phyloP scores from a whole-genome alignment of 2,888 invertebrate genomes.

The Apotomis capreana region DNA sequence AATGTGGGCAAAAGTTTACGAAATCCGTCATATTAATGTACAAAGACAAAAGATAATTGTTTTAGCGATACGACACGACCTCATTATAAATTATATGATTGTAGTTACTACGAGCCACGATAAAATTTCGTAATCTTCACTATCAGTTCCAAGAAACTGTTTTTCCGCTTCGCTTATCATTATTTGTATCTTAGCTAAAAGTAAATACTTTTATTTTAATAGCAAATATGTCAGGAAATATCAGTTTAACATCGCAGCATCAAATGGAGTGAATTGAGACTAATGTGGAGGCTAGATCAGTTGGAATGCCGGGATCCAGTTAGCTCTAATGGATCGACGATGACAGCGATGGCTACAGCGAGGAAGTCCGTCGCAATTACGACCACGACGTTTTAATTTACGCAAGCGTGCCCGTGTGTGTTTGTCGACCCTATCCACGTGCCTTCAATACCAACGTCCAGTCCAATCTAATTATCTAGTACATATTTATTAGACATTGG shows the following conservation, averaged over 20 bases:
- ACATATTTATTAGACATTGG: not conserved
- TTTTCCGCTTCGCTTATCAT: not conserved
- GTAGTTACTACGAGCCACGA: not conserved
- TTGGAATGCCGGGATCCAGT: constrained; percentile 23
- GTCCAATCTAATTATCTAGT: not conserved
- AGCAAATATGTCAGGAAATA: not conserved
- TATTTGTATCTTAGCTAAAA: not conserved
- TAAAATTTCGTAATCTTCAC: constrained; percentile 3
- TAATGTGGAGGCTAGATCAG: constrained; percentile 33
- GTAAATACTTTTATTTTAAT: not conserved
- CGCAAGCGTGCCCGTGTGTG: constrained; percentile 17
- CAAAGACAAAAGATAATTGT: not conserved
- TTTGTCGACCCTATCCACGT: too few species aligned
- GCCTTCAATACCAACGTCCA: not conserved
- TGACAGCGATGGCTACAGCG: constrained; percentile 31
- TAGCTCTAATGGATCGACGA: constrained; percentile 35
- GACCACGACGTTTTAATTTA: constrained; percentile 27
- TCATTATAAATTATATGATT: not conserved
- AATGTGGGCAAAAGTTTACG: too few species aligned
- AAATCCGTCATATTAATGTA: too few species aligned
- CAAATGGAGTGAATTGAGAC: constrained; percentile 25
- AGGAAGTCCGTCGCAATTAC: constrained; percentile 29
- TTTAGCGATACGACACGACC: not conserved
- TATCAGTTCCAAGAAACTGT: not conserved
- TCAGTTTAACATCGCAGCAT: not conserved